phyloP scores from a whole-genome alignment of 2,797 vertebrate species.

The Lagorchestes hirsutus region DNA sequence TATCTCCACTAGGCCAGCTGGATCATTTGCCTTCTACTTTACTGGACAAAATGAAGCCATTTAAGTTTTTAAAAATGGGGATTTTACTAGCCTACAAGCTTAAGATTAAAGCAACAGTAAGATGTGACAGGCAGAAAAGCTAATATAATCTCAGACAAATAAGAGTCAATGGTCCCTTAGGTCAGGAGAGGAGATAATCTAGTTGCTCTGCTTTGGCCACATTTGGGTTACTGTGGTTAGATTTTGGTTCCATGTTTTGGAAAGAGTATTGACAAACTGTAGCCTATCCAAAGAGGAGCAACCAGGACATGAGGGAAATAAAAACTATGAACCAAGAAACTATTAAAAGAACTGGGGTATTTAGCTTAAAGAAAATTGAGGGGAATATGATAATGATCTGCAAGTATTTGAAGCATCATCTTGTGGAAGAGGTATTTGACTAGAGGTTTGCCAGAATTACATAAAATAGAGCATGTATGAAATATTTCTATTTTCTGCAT shows the following conservation, averaged over 20 bases:
- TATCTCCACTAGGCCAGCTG: neutral
- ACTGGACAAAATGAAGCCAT: neutral
- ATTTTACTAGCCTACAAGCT: neutral
- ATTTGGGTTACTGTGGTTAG: neutral
- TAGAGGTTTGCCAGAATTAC: neutral
- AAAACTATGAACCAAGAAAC: neutral
- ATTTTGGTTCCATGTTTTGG: neutral
- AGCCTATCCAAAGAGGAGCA: neutral
- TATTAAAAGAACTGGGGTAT: neutral
- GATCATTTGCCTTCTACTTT: neutral
- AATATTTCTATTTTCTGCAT: neutral
- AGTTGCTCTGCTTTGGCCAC: neutral
- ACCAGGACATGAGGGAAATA: neutral
- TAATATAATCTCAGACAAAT: neutral
- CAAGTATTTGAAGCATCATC: neutral
- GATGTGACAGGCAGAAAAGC: neutral
- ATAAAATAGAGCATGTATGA: neutral
- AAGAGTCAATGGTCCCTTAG: neutral
- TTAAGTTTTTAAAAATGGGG: neutral
- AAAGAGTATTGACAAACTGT: neutral
- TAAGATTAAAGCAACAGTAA: neutral
- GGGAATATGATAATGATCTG: neutral
- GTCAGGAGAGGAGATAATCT: neutral
- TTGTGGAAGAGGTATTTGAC: neutral
- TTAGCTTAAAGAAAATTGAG: neutral